Evolutionary conservation across 1,140 invertebrate genomes (phyloP), one percentile per base, ranked within the genome.

Genomic region (Agrypnia vestita): DNA sequence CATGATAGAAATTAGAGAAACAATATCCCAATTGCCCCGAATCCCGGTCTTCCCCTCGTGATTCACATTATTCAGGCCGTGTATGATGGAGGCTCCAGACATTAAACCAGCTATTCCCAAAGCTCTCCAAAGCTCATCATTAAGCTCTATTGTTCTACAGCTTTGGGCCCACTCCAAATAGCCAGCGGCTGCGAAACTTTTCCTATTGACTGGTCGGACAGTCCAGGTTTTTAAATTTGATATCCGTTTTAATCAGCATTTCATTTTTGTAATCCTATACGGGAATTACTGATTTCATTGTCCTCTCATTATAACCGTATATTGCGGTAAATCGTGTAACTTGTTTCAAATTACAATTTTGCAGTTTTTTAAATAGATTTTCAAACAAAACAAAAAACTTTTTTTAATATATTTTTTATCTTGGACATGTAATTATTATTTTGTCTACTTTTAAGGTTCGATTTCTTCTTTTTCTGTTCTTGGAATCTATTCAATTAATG

Each of bases 71-170:
- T 64, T 64, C 61, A 64, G 55, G 55, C 55, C 15, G 61, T 64
- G 21, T 64, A 64, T 43, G 61, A 64, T 35, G 25, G 25, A 64
- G 35, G 61, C 61, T 64, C 61, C 61, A 64, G 61, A 64, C 61
- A 64, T 64, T 64, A 64, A 64, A 64, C 61, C 61, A 64, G 61
- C 61, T 64, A 64, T 64, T 64, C 61, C 12, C 25, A 64, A 64
- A 64, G 61, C 61, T 64, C 61, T 64, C 61, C 21, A 64, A 64
- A 64, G 61, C 61, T 64, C 61, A 64, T 64, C 61, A 64, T 64
- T 64, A 64, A 64, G 61, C 61, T 35, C 35, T 64, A 64, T 64
- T 64, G 61, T 64, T 64, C 35, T 35, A 64, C 11, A 64, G 61
- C 61, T 64, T 64, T 64, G 61, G 61, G 61, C 25, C 19, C 35